Evolutionary conservation across 2,888 invertebrate species (phyloP).

Genomic region (Alentia gelatinosa): DNA sequence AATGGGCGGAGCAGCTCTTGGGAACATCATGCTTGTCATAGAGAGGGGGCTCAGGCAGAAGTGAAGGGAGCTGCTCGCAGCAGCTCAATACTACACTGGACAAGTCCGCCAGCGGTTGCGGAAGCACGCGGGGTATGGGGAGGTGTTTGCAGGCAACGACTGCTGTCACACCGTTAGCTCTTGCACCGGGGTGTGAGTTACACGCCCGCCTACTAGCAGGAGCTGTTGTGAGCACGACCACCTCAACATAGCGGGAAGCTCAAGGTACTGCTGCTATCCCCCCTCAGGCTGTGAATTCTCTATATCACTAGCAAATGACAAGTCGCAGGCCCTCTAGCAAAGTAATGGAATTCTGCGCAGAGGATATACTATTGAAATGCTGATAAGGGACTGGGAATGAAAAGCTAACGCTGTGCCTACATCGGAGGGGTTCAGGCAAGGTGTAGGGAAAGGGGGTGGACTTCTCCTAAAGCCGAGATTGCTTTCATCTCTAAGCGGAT

Average conservation of each 20-base stretch:
- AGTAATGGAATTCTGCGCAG: background rate
- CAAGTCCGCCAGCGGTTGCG: background rate
- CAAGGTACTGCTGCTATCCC: background rate
- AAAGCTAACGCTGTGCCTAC: background rate
- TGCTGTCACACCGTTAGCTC: background rate
- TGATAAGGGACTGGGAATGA: background rate
- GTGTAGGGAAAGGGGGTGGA: background rate
- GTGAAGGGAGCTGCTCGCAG: background rate
- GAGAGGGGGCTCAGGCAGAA: background rate
- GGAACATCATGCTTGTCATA: background rate
- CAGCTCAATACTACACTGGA: background rate
- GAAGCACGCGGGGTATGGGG: conserved; percentile 8
- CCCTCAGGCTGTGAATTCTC: background rate
- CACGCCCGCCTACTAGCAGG: background rate
- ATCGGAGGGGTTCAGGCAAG: background rate
- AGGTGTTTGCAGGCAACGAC: background rate
- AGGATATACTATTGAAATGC: background rate
- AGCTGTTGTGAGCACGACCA: background rate
- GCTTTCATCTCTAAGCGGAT: background rate
- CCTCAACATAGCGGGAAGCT: background rate
- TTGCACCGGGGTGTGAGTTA: conserved; percentile 6
- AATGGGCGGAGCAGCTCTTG: background rate
- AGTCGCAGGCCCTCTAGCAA: background rate
- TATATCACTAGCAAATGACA: background rate
- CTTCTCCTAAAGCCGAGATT: background rate